phyloP scores from a whole-genome alignment of 2,113 vertebrate genomes.

The Micronycteris hirsuta region DNA sequence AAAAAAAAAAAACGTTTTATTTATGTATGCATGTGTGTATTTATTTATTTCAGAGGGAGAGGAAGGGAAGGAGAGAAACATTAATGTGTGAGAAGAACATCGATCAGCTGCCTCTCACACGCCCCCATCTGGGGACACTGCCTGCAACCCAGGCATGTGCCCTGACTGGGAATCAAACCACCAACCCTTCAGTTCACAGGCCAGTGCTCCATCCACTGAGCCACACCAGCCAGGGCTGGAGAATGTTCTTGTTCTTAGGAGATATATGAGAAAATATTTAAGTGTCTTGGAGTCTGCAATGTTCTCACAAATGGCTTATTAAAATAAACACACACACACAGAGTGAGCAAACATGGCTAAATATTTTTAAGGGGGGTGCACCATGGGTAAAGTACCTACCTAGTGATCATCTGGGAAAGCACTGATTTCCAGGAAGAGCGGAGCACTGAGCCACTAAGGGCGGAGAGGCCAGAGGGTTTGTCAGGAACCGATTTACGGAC shows the following conservation, averaged over 20 bases:
- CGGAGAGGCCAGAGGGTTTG: background rate
- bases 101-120: too few species aligned
- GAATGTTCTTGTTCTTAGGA: background rate
- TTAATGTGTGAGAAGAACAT: too few species aligned
- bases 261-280: background rate
- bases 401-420: background rate
- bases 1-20: too few species aligned
- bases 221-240: too few species aligned
- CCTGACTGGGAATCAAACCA: too few species aligned
- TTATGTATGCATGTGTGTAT: too few species aligned
- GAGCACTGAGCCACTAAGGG: background rate
- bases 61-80: too few species aligned
- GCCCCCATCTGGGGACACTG: too few species aligned
- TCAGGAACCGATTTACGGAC: background rate
- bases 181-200: too few species aligned
- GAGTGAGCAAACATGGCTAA: background rate
- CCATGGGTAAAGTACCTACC: background rate
- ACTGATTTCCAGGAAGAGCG: background rate
- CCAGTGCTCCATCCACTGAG: too few species aligned
- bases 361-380: background rate
- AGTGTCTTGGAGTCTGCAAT: background rate
- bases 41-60: too few species aligned
- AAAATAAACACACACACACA: background rate
- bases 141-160: too few species aligned
- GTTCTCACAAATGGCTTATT: background rate